Conservation (phyloP, 2,888 invertebrate species). For the Erebia ligea region DNA sequence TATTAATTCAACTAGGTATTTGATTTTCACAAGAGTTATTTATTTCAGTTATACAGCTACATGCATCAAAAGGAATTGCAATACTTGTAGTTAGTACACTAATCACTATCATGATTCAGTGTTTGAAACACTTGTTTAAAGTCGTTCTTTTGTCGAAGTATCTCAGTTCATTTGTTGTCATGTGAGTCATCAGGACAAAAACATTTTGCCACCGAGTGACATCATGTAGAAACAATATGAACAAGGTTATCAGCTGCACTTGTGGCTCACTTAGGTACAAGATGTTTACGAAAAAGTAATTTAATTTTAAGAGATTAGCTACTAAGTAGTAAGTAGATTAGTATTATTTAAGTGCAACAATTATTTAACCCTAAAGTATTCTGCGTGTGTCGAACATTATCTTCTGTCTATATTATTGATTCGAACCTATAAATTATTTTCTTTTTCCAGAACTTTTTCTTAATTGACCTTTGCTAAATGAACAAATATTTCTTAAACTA, state of each 20-base stretch:
- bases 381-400: too few relatives aligned
- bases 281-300: not conserved
- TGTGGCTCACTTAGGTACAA: slow-evolving; percentile 2
- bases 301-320: too few relatives aligned
- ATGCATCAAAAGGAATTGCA: not conserved
- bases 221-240: slow-evolving; percentile 28
- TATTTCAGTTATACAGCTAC: not conserved
- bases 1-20: not conserved
- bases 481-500: too few relatives aligned
- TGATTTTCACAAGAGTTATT: not conserved
- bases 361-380: too few relatives aligned
- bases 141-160: slow-evolving; percentile 11
- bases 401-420: too few relatives aligned
- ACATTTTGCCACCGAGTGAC: slow-evolving; percentile 38
- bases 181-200: slow-evolving; percentile 41
- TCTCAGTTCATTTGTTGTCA: slow-evolving; percentile 32
- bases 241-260: slow-evolving; percentile 28
- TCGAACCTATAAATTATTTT: too few relatives aligned
- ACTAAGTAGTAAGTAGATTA: too few relatives aligned
- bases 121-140: slow-evolving; percentile 22
- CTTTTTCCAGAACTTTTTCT: too few relatives aligned
- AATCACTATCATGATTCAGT: slow-evolving; percentile 19
- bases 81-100: not conserved
- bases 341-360: too few relatives aligned
- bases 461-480: too few relatives aligned